phyloP scores from a whole-genome alignment of 92 coral and sea anemone genomes.

The Epizoanthus fatuus region DNA sequence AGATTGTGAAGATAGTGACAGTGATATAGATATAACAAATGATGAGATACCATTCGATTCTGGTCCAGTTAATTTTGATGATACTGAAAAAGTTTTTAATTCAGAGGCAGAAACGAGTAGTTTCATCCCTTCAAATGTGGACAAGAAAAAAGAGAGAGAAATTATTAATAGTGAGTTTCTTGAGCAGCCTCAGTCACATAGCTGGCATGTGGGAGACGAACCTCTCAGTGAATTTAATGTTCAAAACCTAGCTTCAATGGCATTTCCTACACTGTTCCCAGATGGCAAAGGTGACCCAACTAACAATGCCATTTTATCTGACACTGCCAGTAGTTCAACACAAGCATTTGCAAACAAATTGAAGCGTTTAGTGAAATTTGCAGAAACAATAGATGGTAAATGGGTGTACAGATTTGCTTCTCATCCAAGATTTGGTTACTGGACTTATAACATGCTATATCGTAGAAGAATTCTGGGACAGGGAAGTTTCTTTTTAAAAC shows the following conservation, averaged over 20 bases:
- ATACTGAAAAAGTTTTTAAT: no score
- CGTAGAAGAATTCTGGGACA: slow-evolving; percentile 12
- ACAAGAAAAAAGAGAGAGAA: no score
- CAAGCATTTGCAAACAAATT: slow-evolving; percentile 20
- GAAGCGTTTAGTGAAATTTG: slow-evolving; percentile 11
- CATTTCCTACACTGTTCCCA: slow-evolving; percentile 48
- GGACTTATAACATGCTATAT: slow-evolving; percentile 18
- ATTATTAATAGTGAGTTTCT: no score
- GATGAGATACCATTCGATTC: no score
- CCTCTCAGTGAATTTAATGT: slow-evolving; percentile 16
- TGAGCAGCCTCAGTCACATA: no score
- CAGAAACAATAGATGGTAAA: slow-evolving; percentile 16
- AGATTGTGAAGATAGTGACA: no score
- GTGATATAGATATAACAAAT: no score
- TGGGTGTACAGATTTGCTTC: slow-evolving; percentile 37
- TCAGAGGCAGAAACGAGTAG: no score
- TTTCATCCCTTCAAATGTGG: no score
- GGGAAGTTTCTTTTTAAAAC: slow-evolving; percentile 1
- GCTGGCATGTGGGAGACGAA: not conserved
- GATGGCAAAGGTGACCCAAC: slow-evolving; percentile 15
- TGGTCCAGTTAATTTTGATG: no score
- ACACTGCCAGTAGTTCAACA: not conserved
- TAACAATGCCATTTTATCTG: not conserved
- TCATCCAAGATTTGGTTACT: slow-evolving; percentile 29
- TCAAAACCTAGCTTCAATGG: slow-evolving; percentile 39